Evolutionary conservation across 2,797 vertebrate genomes (phyloP), one percentile per base, ranked within the genome.

Genomic region (Mus spretus): DNA sequence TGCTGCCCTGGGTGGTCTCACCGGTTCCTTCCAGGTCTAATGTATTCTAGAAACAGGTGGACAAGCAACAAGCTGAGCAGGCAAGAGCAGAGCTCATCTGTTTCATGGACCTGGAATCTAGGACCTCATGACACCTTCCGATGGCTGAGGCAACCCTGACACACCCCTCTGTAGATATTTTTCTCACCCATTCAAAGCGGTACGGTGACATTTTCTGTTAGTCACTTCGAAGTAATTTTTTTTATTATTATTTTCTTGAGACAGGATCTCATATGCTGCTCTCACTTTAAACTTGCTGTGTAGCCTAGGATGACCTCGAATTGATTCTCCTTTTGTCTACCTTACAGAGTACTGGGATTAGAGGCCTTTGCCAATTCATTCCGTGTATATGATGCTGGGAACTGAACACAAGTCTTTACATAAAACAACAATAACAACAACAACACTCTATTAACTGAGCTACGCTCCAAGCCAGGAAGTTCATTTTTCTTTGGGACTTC

Each of bases 21-120:
- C 98, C 98, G 4, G 98, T 98, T 59, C 98, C 99, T 88, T 99
- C 99, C 97, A 99, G 97, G 85, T 99, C 99, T 3, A 99, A 98
- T 0, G 99, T 99, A 70, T 99, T 99, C 99, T 99, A 98, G 72
- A 75, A 97, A 67, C 14, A 79, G 24, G 97, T 17, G 82, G 26
- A 98, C 70, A 94, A 50, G 75, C 95, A 50, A 86, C 24, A 61
- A 10, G 1, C 70, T 94, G 89, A 96, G 79, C 34, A 81, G 24
- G 55, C 3, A 15, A 15, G 81, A 26, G 89, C 22, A 26, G 22
- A 91, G 40, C 9, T 24, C 28, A 59, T 55, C 77, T 67, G 74
- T 80, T 86, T 81, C 82, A 14, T 50, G 83, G 31, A 22, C 77
- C 40, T 37, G 12, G 37, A 37, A 7, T 19, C 65, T 34, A 0